These are phyloP conservation scores for Eudyptes chrysolophus DNA, from an alignment of 2,113 vertebrate species.

Conservation along the genomic window DNA sequence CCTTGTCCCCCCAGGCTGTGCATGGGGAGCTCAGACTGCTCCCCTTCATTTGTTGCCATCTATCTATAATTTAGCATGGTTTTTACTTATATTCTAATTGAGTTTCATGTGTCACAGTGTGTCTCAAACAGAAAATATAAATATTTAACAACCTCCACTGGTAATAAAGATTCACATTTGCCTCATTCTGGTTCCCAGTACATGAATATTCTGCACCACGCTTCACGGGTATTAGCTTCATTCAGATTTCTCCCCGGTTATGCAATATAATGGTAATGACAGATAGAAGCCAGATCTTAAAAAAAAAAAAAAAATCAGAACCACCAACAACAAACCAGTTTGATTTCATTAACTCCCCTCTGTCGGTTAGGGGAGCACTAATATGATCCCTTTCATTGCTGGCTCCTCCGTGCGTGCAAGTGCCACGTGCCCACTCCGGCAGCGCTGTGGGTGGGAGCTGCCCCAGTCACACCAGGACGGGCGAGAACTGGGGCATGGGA, in stretches of 20 bases:
- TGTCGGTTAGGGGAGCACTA: background rate
- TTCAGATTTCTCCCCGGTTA: constrained; percentile 58
- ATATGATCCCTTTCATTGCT: background rate
- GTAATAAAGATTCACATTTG: constrained; percentile 68
- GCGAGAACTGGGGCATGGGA: background rate
- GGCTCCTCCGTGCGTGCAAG: background rate
- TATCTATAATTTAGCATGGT: constrained; percentile 36
- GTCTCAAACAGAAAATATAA: constrained; percentile 66
- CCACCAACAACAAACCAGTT: background rate
- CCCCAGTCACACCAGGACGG: background rate
- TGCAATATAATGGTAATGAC: constrained; percentile 42
- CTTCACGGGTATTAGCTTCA: constrained; percentile 51
- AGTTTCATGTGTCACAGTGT: constrained; percentile 52
- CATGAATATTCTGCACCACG: constrained; percentile 46
- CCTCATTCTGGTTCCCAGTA: constrained; percentile 41
- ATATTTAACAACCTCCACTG: constrained; percentile 66
- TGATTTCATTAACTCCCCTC: constrained; percentile 13
- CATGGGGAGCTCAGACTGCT: background rate
- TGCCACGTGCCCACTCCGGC: fast-evolving
- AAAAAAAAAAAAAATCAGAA: constrained; percentile 7
- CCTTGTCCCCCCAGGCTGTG: background rate
- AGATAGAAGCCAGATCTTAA: constrained; percentile 40
- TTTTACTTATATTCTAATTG: constrained; percentile 52
- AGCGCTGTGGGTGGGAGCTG: background rate
- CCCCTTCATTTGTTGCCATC: constrained; percentile 26